Evolutionary conservation across 2,113 vertebrate genomes (phyloP).

Genomic region (Clarias gariepinus): DNA sequence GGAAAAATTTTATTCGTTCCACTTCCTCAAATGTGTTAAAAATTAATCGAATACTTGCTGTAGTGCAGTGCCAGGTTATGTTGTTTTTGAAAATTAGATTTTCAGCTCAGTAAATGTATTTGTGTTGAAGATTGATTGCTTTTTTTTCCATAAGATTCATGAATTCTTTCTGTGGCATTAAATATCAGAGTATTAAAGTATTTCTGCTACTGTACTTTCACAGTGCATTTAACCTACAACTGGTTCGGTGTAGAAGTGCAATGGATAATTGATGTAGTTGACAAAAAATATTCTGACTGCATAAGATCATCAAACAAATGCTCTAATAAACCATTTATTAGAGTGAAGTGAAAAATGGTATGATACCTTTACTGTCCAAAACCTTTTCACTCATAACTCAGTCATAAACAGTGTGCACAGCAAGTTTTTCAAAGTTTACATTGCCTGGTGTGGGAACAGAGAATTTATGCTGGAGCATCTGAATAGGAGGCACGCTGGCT

Average conservation of each 20-base stretch:
- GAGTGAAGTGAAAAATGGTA: too few relatives aligned
- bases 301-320: too few relatives aligned
- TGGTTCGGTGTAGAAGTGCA: neutral
- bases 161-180: neutral
- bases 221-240: neutral
- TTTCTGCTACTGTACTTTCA: neutral
- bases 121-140: neutral
- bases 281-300: too few relatives aligned
- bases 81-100: neutral
- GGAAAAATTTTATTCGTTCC: neutral
- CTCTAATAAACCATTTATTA: too few relatives aligned
- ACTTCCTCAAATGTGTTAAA: neutral
- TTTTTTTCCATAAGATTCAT: neutral
- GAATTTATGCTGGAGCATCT: too few relatives aligned
- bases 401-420: too few relatives aligned
- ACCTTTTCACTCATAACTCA: too few relatives aligned
- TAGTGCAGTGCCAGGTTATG: neutral
- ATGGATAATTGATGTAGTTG: too few relatives aligned
- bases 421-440: too few relatives aligned
- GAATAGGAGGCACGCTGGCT: too few relatives aligned
- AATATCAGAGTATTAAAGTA: neutral
- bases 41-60: neutral
- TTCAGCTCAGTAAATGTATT: neutral
- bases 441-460: too few relatives aligned
- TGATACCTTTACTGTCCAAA: too few relatives aligned